phyloP scores from a whole-genome alignment of 2,888 invertebrate genomes.

The Drosophila setosimentum region DNA sequence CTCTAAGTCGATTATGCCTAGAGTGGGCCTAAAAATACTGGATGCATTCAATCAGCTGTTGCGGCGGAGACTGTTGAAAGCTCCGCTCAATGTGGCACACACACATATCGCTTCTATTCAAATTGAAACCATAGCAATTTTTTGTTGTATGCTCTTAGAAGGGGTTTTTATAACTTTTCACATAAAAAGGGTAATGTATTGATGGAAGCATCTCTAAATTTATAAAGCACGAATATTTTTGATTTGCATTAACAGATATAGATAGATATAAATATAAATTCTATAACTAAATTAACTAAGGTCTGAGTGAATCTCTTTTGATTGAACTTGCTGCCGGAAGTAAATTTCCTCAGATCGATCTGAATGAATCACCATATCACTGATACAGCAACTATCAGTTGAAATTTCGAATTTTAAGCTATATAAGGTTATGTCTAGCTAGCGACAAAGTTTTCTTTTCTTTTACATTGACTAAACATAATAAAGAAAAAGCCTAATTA shows the following conservation, averaged over 20 bases:
- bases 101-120: conserved; percentile 50
- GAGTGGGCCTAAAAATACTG: conserved; percentile 11
- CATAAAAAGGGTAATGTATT: background rate
- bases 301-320: too few relatives aligned
- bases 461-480: too few relatives aligned
- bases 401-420: background rate
- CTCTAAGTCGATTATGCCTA: conserved; percentile 10
- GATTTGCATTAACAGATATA: background rate
- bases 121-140: conserved; percentile 58
- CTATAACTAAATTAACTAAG: background rate
- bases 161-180: background rate
- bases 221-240: background rate
- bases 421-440: background rate
- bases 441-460: background rate
- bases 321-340: background rate
- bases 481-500: too few relatives aligned
- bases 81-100: conserved; percentile 31
- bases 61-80: conserved; percentile 19
- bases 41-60: conserved; percentile 12
- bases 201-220: background rate
- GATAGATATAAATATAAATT: background rate
- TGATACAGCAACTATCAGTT: background rate
- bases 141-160: too few relatives aligned
- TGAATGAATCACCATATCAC: background rate
- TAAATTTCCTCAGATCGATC: background rate